A percentile compares a stretch with the other conserved stretches of the same genome.
phyloP scores from a whole-genome alignment of 2,113 vertebrate genomes.

The Laticauda laticaudata region DNA sequence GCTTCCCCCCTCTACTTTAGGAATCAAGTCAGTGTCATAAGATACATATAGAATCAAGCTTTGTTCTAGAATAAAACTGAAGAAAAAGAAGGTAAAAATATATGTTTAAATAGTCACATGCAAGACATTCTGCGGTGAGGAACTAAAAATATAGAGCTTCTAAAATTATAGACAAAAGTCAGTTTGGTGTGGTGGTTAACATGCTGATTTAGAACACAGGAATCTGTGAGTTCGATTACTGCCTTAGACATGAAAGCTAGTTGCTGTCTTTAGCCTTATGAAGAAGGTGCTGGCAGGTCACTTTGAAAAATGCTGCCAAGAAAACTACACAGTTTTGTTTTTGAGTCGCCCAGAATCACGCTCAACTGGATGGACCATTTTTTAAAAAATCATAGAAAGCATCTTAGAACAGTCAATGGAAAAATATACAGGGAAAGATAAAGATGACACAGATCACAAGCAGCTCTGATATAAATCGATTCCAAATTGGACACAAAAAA shows the following conservation, averaged over 20 bases:
- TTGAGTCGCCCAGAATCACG: not conserved
- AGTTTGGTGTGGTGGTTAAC: not conserved
- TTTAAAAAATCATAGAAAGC: not conserved
- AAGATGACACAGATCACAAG: not conserved
- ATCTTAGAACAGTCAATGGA: not conserved
- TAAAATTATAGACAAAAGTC: not conserved
- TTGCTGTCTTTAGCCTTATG: not conserved
- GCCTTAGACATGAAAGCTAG: not conserved
- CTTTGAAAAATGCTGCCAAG: not conserved
- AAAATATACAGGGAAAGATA: not conserved
- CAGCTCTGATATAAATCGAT: not conserved
- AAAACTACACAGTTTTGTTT: not conserved
- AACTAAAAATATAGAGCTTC: not conserved
- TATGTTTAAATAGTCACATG: not conserved
- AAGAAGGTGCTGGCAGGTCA: not conserved
- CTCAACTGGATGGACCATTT: not conserved
- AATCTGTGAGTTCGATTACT: not conserved
- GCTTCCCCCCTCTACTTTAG: not conserved
- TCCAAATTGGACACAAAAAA: not conserved
- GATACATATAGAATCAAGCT: not conserved
- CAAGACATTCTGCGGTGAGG: not conserved
- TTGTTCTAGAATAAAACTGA: not conserved
- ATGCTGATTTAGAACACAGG: not conserved
- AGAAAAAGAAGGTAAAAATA: not conserved
- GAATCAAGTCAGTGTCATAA: not conserved